Evolutionary conservation across 2,113 vertebrate genomes (phyloP), one percentile per base, ranked within the genome.

Genomic region (Phrynosoma blainvillii): DNA sequence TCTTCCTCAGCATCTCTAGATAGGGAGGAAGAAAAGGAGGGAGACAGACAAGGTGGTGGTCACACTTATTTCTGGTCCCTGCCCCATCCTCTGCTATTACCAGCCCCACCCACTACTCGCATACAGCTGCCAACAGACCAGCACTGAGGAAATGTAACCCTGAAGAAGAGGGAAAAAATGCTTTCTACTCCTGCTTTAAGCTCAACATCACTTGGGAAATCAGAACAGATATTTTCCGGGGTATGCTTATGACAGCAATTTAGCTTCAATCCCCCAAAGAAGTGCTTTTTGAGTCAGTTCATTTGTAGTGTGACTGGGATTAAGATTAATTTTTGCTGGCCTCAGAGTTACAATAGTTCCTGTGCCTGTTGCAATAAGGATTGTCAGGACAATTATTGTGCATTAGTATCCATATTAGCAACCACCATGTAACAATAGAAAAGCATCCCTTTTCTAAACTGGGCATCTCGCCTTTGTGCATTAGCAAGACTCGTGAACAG

Each of bases 401-500:
- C 47, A 85, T 73, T 82, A 88, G 75, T 88, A 91, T 89, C 87
- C 90, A 1, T 92, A 94, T 95, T 96, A 93, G 92, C 92, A 92
- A 90, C 89, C 32, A 89, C 84, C 47, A 79, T n/a, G 25, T 86
- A 89, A 79, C 91, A 92, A 90, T 87, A 93, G 92, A 92, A 92
- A 95, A 93, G 90, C 76, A 94, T 90, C 87, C 88, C 87, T 93
- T 88, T 80, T 88, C 94, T 81, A 90, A 89, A 92, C 89, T 89
- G 91, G 85, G 70, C 91, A 90, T 89, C 91, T 95, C 79, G 1
- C 92, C 88, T 93, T 94, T 95, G 89, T 91, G 54, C 86, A 87
- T 94, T 90, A 95, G 84, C 84, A 91, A 90, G 92, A 93, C 89
- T 94, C 90, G 90, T 62, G 90, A 95, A 92, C 75, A 93, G 87